Evolutionary conservation across 2,888 invertebrate genomes (phyloP).

Genomic region (Lacanobia wlatinum): DNA sequence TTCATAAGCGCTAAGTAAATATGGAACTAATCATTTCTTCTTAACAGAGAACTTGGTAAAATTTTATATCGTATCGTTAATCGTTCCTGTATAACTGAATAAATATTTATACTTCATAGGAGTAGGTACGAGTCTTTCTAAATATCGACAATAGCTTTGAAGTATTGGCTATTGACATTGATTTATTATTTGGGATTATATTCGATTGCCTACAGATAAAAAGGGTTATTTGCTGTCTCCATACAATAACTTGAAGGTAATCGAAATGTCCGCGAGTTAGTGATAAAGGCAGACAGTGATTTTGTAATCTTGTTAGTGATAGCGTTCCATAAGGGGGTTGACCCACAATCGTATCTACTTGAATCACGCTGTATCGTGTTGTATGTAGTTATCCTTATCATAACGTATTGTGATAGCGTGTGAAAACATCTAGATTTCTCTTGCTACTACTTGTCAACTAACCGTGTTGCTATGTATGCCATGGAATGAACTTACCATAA

Average conservation of each 20-base stretch:
- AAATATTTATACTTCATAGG: conserved; percentile 17
- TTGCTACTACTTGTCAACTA: conserved; percentile 16
- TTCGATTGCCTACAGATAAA: conserved; percentile 43
- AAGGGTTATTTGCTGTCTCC: conserved; percentile 36
- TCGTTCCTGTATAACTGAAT: not conserved
- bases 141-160: conserved; percentile 39
- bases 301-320: conserved; percentile 42
- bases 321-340: conserved; percentile 16
- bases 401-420: conserved; percentile 21
- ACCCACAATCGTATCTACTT: conserved; percentile 33
- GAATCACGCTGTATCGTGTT: conserved; percentile 10
- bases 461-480: conserved; percentile 5
- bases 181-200: conserved; percentile 47
- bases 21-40: not conserved
- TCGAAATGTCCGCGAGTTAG: conserved; percentile 21
- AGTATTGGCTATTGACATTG: conserved; percentile 35
- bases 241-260: conserved; percentile 22
- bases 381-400: conserved; percentile 26
- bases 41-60: not conserved
- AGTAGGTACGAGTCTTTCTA: not conserved
- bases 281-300: conserved; percentile 33
- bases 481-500: conserved; percentile 6
- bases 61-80: not conserved
- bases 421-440: conserved; percentile 11
- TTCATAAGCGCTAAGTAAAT: not conserved